Conservation (phyloP, 2,888 invertebrate species). For the Amaurobius ferox region DNA sequence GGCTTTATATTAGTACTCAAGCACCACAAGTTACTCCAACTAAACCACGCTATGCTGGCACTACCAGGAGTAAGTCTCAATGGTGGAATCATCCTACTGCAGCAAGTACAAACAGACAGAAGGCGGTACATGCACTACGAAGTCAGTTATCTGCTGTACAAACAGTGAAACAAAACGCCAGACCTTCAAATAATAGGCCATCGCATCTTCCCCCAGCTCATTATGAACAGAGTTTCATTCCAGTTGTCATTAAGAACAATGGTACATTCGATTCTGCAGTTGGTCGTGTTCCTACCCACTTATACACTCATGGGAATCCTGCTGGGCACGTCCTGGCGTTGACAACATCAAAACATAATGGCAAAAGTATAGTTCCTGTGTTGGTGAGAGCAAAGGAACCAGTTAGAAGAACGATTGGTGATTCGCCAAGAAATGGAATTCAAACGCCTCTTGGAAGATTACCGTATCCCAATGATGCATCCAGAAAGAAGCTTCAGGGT, state of each 20-base stretch:
- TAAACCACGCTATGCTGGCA: not conserved
- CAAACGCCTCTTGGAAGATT: not conserved
- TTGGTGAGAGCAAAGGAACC: conserved; percentile 9
- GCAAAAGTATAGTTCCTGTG: conserved; percentile 23
- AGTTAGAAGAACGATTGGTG: not conserved
- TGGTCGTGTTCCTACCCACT: not conserved
- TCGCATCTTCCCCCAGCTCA: not conserved
- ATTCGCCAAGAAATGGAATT: not conserved
- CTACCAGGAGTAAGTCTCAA: not conserved
- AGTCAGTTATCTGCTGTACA: conserved; percentile 3
- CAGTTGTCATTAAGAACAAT: conserved; percentile 29
- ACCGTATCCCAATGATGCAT: not conserved
- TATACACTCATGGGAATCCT: not conserved
- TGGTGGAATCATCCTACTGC: not conserved
- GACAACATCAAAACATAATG: conserved; percentile 6
- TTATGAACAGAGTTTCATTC: conserved; percentile 34
- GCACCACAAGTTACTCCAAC: not conserved
- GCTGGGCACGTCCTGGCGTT: conserved; percentile 4
- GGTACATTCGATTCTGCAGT: conserved; percentile 17
- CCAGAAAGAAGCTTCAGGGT: not conserved
- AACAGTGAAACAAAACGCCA: not conserved
- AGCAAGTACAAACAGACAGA: not conserved
- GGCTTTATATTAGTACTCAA: conserved; percentile 1
- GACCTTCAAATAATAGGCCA: not conserved
- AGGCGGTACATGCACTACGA: not conserved